Evolutionary conservation across 2,888 invertebrate genomes (phyloP).

Genomic region (Plutella xylostella): DNA sequence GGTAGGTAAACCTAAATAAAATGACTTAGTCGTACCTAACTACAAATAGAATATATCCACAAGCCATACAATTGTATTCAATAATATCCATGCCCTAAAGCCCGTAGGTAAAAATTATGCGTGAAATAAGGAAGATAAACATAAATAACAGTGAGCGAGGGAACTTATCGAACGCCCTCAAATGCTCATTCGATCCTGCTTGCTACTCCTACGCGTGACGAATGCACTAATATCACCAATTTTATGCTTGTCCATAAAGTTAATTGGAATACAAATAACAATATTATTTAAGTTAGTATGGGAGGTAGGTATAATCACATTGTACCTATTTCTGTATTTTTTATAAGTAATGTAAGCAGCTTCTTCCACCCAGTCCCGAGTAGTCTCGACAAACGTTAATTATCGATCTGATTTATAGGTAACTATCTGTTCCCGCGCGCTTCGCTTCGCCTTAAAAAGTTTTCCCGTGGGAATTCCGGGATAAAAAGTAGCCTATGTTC

Average conservation of each 20-base stretch:
- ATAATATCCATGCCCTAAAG: too few species aligned
- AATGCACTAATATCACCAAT: slow-evolving; percentile 32
- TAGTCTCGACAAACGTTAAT: too few species aligned
- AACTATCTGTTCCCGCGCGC: too few species aligned
- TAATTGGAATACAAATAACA: slow-evolving; percentile 6
- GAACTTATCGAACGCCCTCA: too few species aligned
- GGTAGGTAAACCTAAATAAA: background rate
- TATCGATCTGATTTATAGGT: too few species aligned
- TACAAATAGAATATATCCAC: background rate
- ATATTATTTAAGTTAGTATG: background rate
- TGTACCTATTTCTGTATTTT: background rate
- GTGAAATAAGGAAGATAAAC: slow-evolving; percentile 21
- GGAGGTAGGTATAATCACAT: background rate
- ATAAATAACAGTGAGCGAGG: too few species aligned
- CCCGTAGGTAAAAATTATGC: slow-evolving; percentile 16
- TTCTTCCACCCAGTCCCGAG: too few species aligned
- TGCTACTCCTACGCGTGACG: slow-evolving; percentile 23
- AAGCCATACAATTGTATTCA: background rate
- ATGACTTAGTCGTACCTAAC: background rate
- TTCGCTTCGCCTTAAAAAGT: too few species aligned
- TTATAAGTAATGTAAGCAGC: background rate
- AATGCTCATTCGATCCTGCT: background rate
- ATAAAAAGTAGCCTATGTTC: too few species aligned
- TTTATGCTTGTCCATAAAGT: slow-evolving; percentile 21
- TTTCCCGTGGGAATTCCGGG: too few species aligned